Percentiles rank a stretch among this genome's conserved stretches.
Evolutionary conservation across 2,888 invertebrate species (phyloP).

Genomic region (Dynastes grantii): DNA sequence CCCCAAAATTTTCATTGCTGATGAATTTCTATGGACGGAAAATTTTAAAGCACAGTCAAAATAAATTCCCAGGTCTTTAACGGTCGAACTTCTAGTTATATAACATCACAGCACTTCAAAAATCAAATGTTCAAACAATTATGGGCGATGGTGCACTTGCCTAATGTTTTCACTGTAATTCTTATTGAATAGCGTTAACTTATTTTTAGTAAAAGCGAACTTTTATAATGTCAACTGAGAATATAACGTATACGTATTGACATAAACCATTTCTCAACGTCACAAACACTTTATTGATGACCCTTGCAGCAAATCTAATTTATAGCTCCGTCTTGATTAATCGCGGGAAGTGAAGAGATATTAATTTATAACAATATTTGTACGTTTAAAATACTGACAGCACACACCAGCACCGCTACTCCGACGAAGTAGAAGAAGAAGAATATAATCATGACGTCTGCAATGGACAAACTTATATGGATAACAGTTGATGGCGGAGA

Average conservation of each 20-base stretch:
- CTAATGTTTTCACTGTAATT: no score
- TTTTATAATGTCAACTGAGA: neutral
- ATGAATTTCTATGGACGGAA: no score
- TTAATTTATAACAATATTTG: constrained; percentile 35
- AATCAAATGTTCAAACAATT: no score
- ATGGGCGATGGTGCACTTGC: no score
- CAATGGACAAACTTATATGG: constrained; percentile 36
- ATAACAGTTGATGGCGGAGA: constrained; percentile 18
- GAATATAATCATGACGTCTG: constrained; percentile 25
- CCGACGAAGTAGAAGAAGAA: neutral
- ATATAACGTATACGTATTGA: neutral
- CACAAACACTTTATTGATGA: constrained; percentile 29
- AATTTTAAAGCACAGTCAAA: no score
- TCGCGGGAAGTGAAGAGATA: constrained; percentile 35
- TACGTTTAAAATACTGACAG: constrained; percentile 17
- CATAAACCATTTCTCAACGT: constrained; percentile 21
- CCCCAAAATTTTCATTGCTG: no score
- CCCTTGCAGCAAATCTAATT: constrained; percentile 19
- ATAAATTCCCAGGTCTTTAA: no score
- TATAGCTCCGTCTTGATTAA: constrained; percentile 28
- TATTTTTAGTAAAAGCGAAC: no score
- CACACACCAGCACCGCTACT: neutral
- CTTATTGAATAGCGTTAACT: no score
- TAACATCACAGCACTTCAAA: no score
- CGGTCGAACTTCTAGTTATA: no score